Evolutionary conservation across 1,140 invertebrate species (phyloP).

Genomic region (Brachionus asplanchnoidis): DNA sequence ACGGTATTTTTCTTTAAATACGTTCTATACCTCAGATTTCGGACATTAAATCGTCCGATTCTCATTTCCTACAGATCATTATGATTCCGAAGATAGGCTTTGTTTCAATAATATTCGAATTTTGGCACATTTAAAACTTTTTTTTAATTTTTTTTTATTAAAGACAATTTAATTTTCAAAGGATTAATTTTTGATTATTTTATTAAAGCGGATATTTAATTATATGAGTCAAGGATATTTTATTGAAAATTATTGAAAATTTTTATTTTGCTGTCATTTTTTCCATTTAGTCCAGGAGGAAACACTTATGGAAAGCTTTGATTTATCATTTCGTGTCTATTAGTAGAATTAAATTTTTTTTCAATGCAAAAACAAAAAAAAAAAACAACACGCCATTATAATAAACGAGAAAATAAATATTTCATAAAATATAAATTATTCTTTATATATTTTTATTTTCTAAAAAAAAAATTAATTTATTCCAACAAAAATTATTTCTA

Average conservation of each 20-base stretch:
- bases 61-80: too few species aligned
- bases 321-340: not conserved
- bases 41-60: too few species aligned
- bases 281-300: not conserved
- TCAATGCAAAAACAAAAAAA: not conserved
- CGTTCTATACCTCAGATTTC: too few species aligned
- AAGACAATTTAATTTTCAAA: not conserved
- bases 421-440: constrained; percentile 1
- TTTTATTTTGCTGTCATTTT: not conserved
- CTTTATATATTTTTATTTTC: not conserved
- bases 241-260: too few species aligned
- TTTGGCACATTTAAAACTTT: not conserved
- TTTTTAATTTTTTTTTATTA: not conserved
- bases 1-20: too few species aligned
- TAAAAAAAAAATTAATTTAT: not conserved
- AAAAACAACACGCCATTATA: not conserved
- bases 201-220: not conserved
- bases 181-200: not conserved
- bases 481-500: constrained; percentile 1
- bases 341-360: not conserved
- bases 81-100: too few species aligned
- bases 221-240: not conserved
- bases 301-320: not conserved
- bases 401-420: constrained; percentile 1
- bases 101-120: too few species aligned